A percentile compares a stretch with the other conserved stretches of the same genome.
phyloP scores from a whole-genome alignment of 2,113 vertebrate species.

The Atherinomorus stipes region DNA sequence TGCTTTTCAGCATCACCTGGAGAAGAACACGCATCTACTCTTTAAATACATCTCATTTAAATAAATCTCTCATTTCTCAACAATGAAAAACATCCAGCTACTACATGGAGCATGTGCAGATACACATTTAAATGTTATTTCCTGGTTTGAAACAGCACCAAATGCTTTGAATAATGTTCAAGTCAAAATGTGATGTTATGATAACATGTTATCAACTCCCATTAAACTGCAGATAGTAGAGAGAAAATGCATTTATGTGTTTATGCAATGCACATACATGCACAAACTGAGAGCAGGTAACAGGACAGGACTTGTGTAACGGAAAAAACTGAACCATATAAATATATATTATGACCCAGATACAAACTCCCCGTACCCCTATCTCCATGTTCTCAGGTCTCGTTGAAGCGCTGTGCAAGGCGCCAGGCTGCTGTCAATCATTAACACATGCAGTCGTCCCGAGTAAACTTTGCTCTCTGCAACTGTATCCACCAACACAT shows the following conservation, averaged over 20 bases:
- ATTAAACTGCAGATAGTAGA: too few species aligned
- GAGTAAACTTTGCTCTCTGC: conserved; percentile 55
- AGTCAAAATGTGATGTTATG: too few species aligned
- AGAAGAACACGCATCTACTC: too few species aligned
- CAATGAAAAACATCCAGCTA: too few species aligned
- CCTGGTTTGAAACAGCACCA: background rate
- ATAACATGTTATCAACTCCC: too few species aligned
- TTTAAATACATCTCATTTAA: too few species aligned
- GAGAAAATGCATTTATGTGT: too few species aligned
- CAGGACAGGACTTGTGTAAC: conserved; percentile 22
- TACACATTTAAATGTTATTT: too few species aligned
- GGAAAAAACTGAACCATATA: conserved; percentile 38
- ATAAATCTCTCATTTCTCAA: too few species aligned
- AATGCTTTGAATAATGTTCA: too few species aligned
- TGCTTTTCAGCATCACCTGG: too few species aligned
- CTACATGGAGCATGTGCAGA: too few species aligned
- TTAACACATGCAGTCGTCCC: conserved; percentile 36
- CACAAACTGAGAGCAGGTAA: background rate
- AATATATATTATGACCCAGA: conserved; percentile 54
- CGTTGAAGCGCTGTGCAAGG: conserved; percentile 33
- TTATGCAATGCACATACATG: background rate
- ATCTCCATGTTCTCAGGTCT: conserved; percentile 54
- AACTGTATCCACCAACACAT: conserved; percentile 15
- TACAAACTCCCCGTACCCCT: conserved; percentile 5
- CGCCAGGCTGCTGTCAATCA: conserved; percentile 66